Conservation (phyloP, 2,888 invertebrate species). For the Minunthozetes semirufus region DNA sequence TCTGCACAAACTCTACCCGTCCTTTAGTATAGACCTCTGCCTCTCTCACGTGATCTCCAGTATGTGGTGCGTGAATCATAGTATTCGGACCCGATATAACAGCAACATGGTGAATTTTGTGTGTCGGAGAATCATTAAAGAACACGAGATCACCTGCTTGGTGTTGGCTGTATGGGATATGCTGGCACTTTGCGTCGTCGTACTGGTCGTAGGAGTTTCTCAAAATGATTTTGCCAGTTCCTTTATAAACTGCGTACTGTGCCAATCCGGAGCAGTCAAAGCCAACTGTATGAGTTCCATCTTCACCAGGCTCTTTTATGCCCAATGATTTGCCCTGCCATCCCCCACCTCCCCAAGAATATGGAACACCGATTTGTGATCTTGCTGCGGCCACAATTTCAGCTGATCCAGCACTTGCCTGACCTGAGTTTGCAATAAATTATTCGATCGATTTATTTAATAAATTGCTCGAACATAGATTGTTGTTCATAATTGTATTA, state of each 20-base stretch:
- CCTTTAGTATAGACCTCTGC: neutral
- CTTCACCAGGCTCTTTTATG: neutral
- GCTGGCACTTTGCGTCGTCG: neutral
- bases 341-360: slow-evolving; percentile 19
- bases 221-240: slow-evolving; percentile 1
- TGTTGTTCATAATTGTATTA: too few relatives aligned
- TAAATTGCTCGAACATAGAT: too few relatives aligned
- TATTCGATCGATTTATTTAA: too few relatives aligned
- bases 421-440: too few relatives aligned
- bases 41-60: neutral
- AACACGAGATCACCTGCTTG: slow-evolving; percentile 10
- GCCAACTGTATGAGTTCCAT: neutral
- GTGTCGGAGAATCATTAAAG: neutral
- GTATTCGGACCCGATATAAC: neutral
- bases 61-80: slow-evolving; percentile 14
- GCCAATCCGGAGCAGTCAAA: slow-evolving; percentile 30
- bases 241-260: slow-evolving; percentile 16
- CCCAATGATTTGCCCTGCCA: slow-evolving; percentile 16
- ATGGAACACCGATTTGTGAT: slow-evolving; percentile 10
- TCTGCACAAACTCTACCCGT: neutral
- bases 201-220: neutral
- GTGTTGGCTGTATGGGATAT: neutral
- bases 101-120: slow-evolving; percentile 15
- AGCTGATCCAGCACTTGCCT: too few relatives aligned
- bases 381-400: neutral